Percentiles rank a stretch among this genome's conserved stretches.
Evolutionary conservation across 2,113 vertebrate genomes (phyloP).

Genomic region (Hyperoodon ampullatus): DNA sequence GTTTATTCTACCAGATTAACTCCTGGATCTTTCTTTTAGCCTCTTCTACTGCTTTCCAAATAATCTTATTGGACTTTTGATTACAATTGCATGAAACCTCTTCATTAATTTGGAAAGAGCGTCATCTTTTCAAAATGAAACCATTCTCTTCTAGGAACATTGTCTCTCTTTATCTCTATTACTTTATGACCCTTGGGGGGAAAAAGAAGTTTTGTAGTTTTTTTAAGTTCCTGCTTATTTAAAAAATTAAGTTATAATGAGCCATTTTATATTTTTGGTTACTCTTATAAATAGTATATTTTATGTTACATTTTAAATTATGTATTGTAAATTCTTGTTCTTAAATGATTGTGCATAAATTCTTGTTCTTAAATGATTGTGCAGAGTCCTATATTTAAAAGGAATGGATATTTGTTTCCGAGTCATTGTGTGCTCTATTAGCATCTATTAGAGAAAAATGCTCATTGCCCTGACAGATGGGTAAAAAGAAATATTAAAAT

Average conservation of each 20-base stretch:
- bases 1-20: constrained; percentile 6
- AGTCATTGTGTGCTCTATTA: neutral
- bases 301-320: neutral
- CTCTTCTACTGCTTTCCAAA: neutral
- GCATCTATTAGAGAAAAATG: neutral
- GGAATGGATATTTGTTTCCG: neutral
- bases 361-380: neutral
- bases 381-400: neutral
- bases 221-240: neutral
- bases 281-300: neutral
- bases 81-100: neutral
- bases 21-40: neutral
- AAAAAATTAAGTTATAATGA: neutral
- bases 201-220: neutral
- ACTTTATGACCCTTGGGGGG: neutral
- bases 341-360: neutral
- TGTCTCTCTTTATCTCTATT: neutral
- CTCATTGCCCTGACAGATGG: neutral
- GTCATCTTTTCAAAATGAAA: neutral
- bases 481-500: neutral
- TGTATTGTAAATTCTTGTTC: neutral
- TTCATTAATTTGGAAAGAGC: constrained; percentile 49
- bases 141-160: neutral
- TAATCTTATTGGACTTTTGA: constrained; percentile 11
- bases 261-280: neutral